Percentiles rank a stretch among this genome's conserved stretches.
Conservation (phyloP, 1,140 invertebrate species). For the Melitaea cinxia region DNA sequence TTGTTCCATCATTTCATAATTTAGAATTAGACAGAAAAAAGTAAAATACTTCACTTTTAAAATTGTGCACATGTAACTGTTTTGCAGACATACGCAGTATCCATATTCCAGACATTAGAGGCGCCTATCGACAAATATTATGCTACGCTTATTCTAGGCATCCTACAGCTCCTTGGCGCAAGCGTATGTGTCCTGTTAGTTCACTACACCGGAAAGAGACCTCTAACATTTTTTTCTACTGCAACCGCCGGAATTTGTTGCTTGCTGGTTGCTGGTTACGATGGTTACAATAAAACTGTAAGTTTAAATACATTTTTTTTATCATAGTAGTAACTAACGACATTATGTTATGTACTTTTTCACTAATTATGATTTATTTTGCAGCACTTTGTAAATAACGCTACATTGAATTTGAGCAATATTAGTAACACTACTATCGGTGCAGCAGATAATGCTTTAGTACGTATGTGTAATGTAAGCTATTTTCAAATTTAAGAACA, state of each 20-base stretch:
- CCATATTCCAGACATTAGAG: conserved; percentile 86
- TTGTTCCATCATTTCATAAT: no score
- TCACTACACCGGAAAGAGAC: conserved; percentile 87
- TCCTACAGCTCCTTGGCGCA: conserved; percentile 85
- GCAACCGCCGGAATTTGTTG: conserved; percentile 84
- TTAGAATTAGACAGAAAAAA: no score
- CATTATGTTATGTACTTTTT: not conserved
- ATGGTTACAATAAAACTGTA: conserved; percentile 68
- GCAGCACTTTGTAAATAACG: not conserved
- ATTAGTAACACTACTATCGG: conserved; percentile 1
- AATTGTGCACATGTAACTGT: no score
- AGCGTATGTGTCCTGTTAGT: conserved; percentile 84
- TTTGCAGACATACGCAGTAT: conserved; percentile 86
- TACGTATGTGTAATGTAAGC: no score
- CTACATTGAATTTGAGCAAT: not conserved
- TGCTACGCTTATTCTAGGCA: conserved; percentile 86
- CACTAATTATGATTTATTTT: not conserved
- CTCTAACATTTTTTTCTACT: conserved; percentile 85
- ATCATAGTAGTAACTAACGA: no score
- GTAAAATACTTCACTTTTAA: no score
- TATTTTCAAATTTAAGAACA: no score
- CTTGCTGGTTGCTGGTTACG: conserved; percentile 82
- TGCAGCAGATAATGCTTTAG: not conserved
- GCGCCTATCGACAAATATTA: conserved; percentile 88
- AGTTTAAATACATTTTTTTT: no score